Evolutionary conservation across 2,888 invertebrate species (phyloP).

Genomic region (Chromoteleia sp.): DNA sequence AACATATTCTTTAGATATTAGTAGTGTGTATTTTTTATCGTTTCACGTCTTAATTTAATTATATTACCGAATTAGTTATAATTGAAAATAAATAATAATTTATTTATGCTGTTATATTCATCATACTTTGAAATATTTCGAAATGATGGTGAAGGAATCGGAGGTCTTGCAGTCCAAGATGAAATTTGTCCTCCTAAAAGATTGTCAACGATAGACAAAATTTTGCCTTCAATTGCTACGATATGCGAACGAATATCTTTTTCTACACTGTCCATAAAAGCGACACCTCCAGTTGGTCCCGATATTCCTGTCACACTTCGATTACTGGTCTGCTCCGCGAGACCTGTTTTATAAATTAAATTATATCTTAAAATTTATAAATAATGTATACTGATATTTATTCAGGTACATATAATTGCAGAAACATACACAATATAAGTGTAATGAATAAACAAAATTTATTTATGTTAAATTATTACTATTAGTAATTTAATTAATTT

Average conservation of each 20-base stretch:
- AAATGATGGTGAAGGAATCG: constrained; percentile 96
- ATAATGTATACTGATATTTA: no score
- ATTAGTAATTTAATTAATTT: no score
- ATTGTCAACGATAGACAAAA: constrained; percentile 94
- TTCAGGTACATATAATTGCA: no score
- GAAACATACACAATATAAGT: no score
- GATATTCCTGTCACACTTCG: constrained; percentile 76
- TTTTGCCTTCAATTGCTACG: constrained; percentile 95
- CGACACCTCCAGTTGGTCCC: constrained; percentile 80
- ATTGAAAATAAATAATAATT: not conserved
- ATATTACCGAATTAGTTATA: no score
- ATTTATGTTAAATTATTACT: no score
- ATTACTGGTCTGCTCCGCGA: constrained; percentile 79
- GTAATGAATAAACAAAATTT: no score
- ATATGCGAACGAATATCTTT: constrained; percentile 95
- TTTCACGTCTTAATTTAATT: no score
- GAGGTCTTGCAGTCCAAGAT: constrained; percentile 97
- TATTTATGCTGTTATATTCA: not conserved
- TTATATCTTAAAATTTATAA: not conserved
- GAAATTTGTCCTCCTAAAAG: constrained; percentile 92
- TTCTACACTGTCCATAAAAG: constrained; percentile 89
- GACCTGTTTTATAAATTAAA: constrained; percentile 70
- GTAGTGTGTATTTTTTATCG: no score
- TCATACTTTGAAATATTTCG: constrained; percentile 91
- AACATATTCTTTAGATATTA: no score